These are phyloP conservation scores for Corydoras maculifer DNA, from an alignment of 2,113 vertebrate genomes.

Conservation along the genomic window DNA sequence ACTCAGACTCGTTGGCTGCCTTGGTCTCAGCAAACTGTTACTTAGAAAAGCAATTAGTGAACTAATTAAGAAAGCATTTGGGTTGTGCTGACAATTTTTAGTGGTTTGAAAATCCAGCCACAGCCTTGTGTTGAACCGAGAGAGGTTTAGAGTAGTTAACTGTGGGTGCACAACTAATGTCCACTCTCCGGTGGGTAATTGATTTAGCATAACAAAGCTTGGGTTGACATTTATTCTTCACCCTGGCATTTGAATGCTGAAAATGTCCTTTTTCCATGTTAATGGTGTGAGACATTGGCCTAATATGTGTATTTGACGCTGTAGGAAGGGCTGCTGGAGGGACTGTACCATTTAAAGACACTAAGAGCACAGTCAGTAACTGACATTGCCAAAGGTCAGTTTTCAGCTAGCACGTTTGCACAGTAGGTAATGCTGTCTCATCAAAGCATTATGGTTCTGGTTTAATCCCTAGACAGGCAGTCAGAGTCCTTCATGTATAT, in stretches of 20 bases:
- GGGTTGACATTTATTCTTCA: conserved; percentile 50
- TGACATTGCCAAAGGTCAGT: too few relatives aligned
- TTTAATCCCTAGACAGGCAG: too few relatives aligned
- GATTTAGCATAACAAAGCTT: conserved; percentile 50
- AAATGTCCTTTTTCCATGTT: conserved; percentile 41
- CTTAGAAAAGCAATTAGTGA: conserved; percentile 53
- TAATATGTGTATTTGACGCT: conserved; percentile 3
- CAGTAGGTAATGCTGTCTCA: too few relatives aligned
- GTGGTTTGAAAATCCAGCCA: conserved; percentile 45
- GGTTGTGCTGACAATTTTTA: conserved; percentile 48
- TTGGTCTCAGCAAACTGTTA: conserved; percentile 39
- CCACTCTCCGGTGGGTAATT: conserved; percentile 36
- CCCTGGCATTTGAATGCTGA: conserved; percentile 43
- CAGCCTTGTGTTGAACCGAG: conserved; percentile 40
- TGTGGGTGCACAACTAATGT: conserved; percentile 14
- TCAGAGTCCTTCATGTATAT: too few relatives aligned
- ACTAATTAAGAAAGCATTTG: conserved; percentile 59
- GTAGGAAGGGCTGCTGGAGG: too few relatives aligned
- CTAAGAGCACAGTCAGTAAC: too few relatives aligned
- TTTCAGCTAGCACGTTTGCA: too few relatives aligned
- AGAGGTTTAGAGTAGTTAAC: conserved; percentile 35
- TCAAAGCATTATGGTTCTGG: too few relatives aligned
- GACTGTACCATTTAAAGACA: too few relatives aligned
- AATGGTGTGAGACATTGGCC: conserved; percentile 35
- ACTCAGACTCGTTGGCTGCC: conserved; percentile 51